phyloP scores from a whole-genome alignment of 53 echinoderm and acorn worm genomes.

The Hippasteria phrygiana region DNA sequence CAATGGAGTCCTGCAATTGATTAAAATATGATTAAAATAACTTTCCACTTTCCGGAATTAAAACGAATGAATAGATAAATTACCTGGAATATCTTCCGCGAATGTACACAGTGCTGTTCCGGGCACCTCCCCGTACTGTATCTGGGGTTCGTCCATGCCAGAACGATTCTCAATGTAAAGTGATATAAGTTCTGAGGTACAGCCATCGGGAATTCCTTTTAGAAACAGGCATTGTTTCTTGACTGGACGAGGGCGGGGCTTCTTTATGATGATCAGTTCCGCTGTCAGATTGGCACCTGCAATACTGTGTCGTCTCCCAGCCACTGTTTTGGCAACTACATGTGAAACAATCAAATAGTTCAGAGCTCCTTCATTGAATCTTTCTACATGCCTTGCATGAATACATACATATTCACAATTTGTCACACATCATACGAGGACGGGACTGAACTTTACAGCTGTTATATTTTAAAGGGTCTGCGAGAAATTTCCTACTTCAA shows the following conservation, averaged over 20 bases:
- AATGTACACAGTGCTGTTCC: constrained; percentile 60
- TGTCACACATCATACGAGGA: too few species aligned
- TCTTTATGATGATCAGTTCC: constrained; percentile 7
- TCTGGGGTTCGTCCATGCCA: constrained; percentile 36
- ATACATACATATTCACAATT: too few species aligned
- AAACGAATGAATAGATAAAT: too few species aligned
- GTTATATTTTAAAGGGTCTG: too few species aligned
- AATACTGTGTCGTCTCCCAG: neutral
- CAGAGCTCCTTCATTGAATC: neutral
- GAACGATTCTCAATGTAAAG: constrained; percentile 46
- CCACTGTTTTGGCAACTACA: neutral
- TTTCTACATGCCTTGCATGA: too few species aligned
- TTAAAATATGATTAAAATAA: too few species aligned
- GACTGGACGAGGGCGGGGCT: constrained; percentile 29
- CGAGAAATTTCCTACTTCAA: too few species aligned
- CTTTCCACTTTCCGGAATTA: too few species aligned
- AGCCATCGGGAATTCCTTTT: constrained; percentile 58
- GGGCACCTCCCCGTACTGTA: constrained; percentile 53
- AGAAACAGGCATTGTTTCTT: constrained; percentile 44
- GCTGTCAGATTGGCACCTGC: neutral
- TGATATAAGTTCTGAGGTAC: constrained; percentile 7
- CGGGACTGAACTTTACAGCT: too few species aligned
- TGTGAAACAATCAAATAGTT: neutral
- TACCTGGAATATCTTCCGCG: constrained; percentile 51
- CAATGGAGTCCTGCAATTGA: too few species aligned